These are phyloP conservation scores for Drepana arcuata DNA, from an alignment of 1,140 invertebrate species.

Conservation along the genomic window DNA sequence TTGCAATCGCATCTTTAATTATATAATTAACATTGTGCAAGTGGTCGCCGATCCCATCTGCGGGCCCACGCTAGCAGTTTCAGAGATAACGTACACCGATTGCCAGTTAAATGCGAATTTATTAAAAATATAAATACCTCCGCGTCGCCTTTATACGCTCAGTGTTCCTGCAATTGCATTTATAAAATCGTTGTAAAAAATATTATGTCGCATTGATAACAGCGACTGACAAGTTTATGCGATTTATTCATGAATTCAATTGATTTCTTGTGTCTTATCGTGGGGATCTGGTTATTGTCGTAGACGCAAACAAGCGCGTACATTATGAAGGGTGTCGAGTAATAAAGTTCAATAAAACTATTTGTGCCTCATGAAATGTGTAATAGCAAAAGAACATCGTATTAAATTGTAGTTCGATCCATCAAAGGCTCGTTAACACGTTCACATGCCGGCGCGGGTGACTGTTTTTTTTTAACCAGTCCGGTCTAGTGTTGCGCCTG, in stretches of 20 bases:
- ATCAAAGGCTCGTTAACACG: constrained; percentile 61
- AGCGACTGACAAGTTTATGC: constrained; percentile 30
- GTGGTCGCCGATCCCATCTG: constrained; percentile 36
- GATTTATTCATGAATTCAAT: constrained; percentile 50
- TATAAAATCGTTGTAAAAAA: constrained; percentile 16
- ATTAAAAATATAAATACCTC: constrained; percentile 34
- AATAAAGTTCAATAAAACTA: constrained; percentile 27
- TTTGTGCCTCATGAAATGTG: constrained; percentile 28
- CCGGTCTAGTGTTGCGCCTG: constrained; percentile 39
- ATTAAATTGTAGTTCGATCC: constrained; percentile 51
- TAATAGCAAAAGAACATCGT: constrained; percentile 24
- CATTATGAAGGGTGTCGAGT: constrained; percentile 13
- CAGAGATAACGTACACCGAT: constrained; percentile 36
- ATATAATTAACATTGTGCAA: constrained; percentile 57
- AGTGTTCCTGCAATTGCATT: constrained; percentile 17
- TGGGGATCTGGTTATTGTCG: constrained; percentile 18
- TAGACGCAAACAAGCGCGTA: constrained; percentile 1
- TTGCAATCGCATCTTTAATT: constrained; percentile 58
- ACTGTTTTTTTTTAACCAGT: constrained; percentile 42
- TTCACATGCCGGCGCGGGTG: constrained; percentile 16
- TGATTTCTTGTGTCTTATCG: constrained; percentile 30
- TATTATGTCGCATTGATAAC: constrained; percentile 30
- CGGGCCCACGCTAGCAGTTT: constrained; percentile 40
- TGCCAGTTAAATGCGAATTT: constrained; percentile 41
- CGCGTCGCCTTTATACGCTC: background rate